Base-by-base conservation (phyloP, 2,888 invertebrate species). In the Patella depressa region DNA sequence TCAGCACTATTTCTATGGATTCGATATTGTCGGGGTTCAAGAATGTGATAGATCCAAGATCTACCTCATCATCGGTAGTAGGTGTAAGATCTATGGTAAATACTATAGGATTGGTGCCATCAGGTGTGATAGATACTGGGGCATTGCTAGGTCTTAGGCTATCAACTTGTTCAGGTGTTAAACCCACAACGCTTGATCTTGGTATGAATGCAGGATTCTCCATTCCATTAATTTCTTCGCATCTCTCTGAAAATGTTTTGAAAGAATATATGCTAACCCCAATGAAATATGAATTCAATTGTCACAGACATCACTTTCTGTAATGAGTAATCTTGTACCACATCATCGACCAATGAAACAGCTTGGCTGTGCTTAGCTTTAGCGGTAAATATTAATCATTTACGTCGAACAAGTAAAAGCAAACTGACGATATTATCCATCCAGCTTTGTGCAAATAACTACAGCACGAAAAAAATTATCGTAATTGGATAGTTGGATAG, bases 161-260 rank as follows among this genome's bases (percentile, higher is more conserved):
- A 29, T 29, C 29, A 2, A 29, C 29, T 29, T 65, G 65, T 65
- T n/a, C 19, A 65, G n/a, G 7, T 19, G n/a, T 65, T 65, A 65
- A 65, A 65, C 65, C 65, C 9, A 19, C 19, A 19, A 65, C 9
- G 12, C 11, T 19, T 65, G 65, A 65, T 19, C 12, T 12, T 19
- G 65, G 65, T 19, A 65, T 65, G 19, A 19, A 65, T n/a, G 65
- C n/a, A 11, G 65, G 65, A 12, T 65, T 19, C 24, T 65, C n/a
- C 65, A 65, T 65, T 12, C 65, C 65, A 65, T 65, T 65, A 9
- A 65, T 65, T 65, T 65, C 65, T n/a, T 65, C 65, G 17, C 65
- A 65, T 7, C n/a, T 14, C 24, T 65, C 65, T 65, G 24, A 65
- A 65, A 65, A n/a, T 5, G n/a, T n/a, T 9, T 59, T n/a, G n/a